Evolutionary conservation across 2,113 vertebrate genomes (phyloP).

Genomic region (Saimiri boliviensis): DNA sequence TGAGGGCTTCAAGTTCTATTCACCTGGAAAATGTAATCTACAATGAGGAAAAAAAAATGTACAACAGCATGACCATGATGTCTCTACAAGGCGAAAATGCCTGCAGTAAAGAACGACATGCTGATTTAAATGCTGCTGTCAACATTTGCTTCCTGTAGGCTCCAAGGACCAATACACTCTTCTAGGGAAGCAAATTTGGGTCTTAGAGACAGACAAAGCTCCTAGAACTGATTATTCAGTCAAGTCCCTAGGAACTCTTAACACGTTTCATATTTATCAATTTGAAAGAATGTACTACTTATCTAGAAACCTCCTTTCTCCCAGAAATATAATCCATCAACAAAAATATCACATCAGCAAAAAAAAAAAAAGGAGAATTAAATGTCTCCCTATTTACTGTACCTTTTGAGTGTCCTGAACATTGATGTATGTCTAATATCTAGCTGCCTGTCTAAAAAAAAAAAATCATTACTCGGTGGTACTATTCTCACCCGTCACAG

Average conservation of each 20-base stretch:
- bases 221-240: conserved; percentile 80
- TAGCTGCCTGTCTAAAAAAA: neutral
- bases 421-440: conserved; percentile 30
- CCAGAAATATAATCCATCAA: conserved; percentile 76
- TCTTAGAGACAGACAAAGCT: conserved; percentile 78
- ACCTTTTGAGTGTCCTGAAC: conserved; percentile 32
- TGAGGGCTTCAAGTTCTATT: conserved; percentile 46
- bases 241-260: conserved; percentile 75
- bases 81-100: conserved; percentile 54
- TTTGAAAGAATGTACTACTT: conserved; percentile 77
- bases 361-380: conserved; percentile 32
- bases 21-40: conserved; percentile 73
- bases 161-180: conserved; percentile 78
- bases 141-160: conserved; percentile 74
- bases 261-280: conserved; percentile 82
- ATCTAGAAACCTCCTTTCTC: conserved; percentile 74
- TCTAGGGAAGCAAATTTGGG: conserved; percentile 76
- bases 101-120: conserved; percentile 63
- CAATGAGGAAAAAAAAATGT: neutral
- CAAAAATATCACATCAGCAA: conserved; percentile 70
- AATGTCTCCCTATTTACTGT: conserved; percentile 60
- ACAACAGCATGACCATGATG: conserved; percentile 36
- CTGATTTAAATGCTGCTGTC: conserved; percentile 82
- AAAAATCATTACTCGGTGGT: neutral
- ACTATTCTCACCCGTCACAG: neutral